phyloP scores from a whole-genome alignment of 2,113 vertebrate species.

The Grus americana region DNA sequence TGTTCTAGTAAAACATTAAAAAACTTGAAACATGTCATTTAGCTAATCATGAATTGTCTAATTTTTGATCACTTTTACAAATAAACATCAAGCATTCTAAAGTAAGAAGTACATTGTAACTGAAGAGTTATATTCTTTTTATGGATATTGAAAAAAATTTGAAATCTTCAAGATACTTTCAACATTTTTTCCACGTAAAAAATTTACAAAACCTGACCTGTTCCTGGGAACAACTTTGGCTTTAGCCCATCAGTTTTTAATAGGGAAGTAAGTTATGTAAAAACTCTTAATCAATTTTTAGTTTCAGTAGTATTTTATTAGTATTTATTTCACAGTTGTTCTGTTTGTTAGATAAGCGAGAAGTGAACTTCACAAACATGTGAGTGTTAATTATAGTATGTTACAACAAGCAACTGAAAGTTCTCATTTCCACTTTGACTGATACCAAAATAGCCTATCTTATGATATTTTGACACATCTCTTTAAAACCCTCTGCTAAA shows the following conservation, averaged over 20 bases:
- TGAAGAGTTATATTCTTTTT: background rate
- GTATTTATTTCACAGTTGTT: conserved; percentile 51
- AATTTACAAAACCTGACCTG: background rate
- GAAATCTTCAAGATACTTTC: background rate
- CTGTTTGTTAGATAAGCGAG: background rate
- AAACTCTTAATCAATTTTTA: background rate
- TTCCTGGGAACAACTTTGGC: background rate
- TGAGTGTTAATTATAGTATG: conserved; percentile 10
- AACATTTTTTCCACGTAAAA: background rate
- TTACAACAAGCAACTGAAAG: conserved; percentile 28
- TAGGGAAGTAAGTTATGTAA: background rate
- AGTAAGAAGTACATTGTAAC: background rate
- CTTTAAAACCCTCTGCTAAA: background rate
- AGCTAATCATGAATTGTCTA: background rate
- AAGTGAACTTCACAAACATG: conserved; percentile 18
- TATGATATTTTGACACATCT: conserved; percentile 18
- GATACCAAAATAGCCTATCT: conserved; percentile 5
- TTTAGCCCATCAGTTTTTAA: background rate
- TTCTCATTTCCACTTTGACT: conserved; percentile 30
- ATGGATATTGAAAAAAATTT: background rate
- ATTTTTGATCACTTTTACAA: background rate
- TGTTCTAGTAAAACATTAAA: background rate
- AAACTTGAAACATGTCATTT: background rate
- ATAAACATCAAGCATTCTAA: background rate
- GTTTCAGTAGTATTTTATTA: conserved; percentile 8